phyloP scores from a whole-genome alignment of 2,888 invertebrate species.

The Chamaedrilus cognettii region DNA sequence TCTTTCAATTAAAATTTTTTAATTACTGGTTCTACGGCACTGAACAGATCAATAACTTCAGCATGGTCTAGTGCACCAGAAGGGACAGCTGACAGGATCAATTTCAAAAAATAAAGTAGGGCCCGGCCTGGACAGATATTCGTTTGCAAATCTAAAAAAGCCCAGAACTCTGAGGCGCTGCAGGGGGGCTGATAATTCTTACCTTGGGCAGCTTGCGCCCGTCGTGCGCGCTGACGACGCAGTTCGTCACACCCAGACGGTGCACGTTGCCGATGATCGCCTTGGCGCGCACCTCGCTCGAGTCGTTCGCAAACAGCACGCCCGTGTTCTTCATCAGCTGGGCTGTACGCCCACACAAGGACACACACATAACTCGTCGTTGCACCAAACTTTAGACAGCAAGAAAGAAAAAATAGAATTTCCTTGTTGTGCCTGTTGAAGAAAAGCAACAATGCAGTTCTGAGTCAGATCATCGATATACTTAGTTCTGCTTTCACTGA shows the following conservation, averaged over 20 bases:
- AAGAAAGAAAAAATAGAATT: neutral
- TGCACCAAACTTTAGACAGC: too few relatives aligned
- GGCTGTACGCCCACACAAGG: slow-evolving; percentile 27
- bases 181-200: too few relatives aligned
- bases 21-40: too few relatives aligned
- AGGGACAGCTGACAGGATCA: too few relatives aligned
- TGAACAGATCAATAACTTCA: neutral
- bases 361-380: too few relatives aligned
- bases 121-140: too few relatives aligned
- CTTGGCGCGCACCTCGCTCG: slow-evolving; percentile 75
- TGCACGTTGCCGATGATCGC: slow-evolving; percentile 97
- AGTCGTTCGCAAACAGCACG: slow-evolving; percentile 92
- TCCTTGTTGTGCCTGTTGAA: neutral
- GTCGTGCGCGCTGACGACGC: slow-evolving; percentile 86
- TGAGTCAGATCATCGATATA: neutral
- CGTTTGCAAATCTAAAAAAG: too few relatives aligned
- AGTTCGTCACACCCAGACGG: slow-evolving; percentile 91
- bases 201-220: slow-evolving; percentile 79
- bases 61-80: neutral
- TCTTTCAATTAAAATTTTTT: too few relatives aligned
- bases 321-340: slow-evolving; percentile 99
- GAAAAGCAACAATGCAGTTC: neutral
- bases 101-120: too few relatives aligned
- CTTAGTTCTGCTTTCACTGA: neutral
- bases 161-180: too few relatives aligned